These are phyloP conservation scores for Corbicula japonica DNA, from an alignment of 2,888 invertebrate species.

Conservation along the genomic window DNA sequence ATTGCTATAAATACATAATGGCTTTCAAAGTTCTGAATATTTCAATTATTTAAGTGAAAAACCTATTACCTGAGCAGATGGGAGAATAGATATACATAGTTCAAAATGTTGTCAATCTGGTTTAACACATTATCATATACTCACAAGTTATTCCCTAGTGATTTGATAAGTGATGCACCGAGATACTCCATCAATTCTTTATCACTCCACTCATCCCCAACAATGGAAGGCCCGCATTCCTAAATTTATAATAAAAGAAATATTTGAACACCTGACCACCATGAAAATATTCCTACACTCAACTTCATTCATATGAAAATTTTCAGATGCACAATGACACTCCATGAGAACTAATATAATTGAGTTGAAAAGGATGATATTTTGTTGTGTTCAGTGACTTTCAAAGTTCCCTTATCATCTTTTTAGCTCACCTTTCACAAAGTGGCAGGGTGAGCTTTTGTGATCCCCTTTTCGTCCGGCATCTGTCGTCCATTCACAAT, in stretches of 20 bases:
- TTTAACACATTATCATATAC: slow-evolving; percentile 45
- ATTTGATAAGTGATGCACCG: slow-evolving; percentile 82
- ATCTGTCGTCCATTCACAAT: too few relatives aligned
- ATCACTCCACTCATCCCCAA: slow-evolving; percentile 87
- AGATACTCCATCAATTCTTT: slow-evolving; percentile 86
- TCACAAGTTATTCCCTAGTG: slow-evolving; percentile 86
- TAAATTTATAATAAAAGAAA: slow-evolving; percentile 61
- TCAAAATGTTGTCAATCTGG: neutral
- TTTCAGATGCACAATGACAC: neutral
- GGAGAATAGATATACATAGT: neutral
- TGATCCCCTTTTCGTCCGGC: too few relatives aligned
- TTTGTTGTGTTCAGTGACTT: neutral
- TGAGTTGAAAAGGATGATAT: neutral
- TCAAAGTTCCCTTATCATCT: neutral
- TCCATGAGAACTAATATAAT: neutral
- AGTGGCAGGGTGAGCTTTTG: neutral
- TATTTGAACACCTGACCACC: neutral
- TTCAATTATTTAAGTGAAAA: too few relatives aligned
- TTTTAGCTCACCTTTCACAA: neutral
- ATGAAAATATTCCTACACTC: neutral
- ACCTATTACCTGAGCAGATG: neutral
- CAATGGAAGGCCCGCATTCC: slow-evolving; percentile 87
- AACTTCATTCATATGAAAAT: neutral
- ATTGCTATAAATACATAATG: neutral
- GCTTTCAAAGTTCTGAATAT: neutral